phyloP scores from a whole-genome alignment of 1,140 invertebrate species.

The Bacillus rossius region DNA sequence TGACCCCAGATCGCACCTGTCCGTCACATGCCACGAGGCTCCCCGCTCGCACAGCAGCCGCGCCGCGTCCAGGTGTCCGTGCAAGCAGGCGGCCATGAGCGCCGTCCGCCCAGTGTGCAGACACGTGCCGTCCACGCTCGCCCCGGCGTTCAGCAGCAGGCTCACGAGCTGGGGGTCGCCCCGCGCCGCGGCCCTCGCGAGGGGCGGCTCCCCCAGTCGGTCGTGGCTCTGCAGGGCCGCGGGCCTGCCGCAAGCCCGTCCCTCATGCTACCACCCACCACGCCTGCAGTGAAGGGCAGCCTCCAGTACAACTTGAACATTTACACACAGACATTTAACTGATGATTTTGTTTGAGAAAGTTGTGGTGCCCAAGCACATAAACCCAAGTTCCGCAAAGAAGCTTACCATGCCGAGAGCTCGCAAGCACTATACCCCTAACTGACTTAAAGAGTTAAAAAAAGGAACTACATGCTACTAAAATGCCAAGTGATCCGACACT shows the following conservation, averaged over 20 bases:
- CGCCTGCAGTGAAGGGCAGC: constrained; percentile 17
- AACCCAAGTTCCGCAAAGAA: no score
- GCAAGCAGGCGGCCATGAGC: constrained; percentile 25
- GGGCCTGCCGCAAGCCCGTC: constrained; percentile 13
- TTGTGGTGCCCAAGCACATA: no score
- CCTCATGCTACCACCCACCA: background rate
- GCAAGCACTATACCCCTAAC: no score
- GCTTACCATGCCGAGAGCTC: no score
- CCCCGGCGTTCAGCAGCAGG: constrained; percentile 38
- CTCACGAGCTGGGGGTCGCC: constrained; percentile 40
- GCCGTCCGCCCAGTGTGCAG: constrained; percentile 22
- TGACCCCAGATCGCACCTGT: no score
- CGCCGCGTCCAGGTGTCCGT: background rate
- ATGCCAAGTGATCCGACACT: no score
- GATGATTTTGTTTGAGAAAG: no score
- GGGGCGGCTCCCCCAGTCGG: constrained; percentile 33
- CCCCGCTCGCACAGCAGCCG: constrained; percentile 15
- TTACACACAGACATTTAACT: no score
- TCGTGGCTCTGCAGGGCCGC: constrained; percentile 25
- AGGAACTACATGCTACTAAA: no score
- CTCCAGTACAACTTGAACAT: no score
- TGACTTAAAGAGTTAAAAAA: no score
- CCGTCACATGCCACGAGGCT: background rate
- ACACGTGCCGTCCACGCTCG: constrained; percentile 31
- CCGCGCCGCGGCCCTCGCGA: constrained; percentile 39